Conservation (phyloP, 1,140 invertebrate genomes). For the Ips nitidus region DNA sequence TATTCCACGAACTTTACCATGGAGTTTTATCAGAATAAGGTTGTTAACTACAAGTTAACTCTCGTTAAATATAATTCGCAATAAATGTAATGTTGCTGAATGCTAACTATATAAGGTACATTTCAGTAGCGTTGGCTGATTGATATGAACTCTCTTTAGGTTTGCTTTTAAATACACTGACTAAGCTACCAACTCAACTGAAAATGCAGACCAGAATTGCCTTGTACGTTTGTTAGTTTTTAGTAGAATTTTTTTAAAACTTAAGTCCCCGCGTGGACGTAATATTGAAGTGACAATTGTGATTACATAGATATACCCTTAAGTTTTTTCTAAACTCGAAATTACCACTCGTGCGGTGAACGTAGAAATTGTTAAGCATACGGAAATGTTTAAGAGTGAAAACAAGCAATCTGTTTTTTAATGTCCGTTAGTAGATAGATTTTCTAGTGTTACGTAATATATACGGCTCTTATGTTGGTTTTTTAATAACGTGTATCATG, state of each 20-base stretch:
- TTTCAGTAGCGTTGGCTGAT: too few species aligned
- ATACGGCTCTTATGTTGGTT: constrained; percentile 34
- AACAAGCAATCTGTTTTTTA: constrained; percentile 35
- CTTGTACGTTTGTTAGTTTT: constrained; percentile 53
- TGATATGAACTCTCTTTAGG: neutral
- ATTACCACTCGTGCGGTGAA: constrained; percentile 12
- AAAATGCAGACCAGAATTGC: constrained; percentile 35
- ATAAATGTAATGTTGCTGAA: too few species aligned
- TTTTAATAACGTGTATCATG: constrained; percentile 30
- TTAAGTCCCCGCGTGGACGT: constrained; percentile 40
- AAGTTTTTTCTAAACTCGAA: constrained; percentile 39
- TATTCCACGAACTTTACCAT: too few species aligned
- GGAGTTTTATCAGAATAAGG: too few species aligned
- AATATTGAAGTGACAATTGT: constrained; percentile 44
- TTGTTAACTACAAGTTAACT: too few species aligned
- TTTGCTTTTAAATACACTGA: constrained; percentile 26
- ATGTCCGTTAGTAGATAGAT: constrained; percentile 36
- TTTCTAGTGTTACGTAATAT: constrained; percentile 27
- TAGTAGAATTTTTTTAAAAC: constrained; percentile 50
- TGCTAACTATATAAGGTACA: too few species aligned
- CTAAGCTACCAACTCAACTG: too few species aligned
- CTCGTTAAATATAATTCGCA: too few species aligned
- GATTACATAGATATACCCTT: constrained; percentile 46
- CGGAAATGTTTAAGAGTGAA: constrained; percentile 21
- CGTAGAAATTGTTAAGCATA: constrained; percentile 31